Evolutionary conservation across 2,113 vertebrate genomes (phyloP).

Genomic region (Athene cunicularia): DNA sequence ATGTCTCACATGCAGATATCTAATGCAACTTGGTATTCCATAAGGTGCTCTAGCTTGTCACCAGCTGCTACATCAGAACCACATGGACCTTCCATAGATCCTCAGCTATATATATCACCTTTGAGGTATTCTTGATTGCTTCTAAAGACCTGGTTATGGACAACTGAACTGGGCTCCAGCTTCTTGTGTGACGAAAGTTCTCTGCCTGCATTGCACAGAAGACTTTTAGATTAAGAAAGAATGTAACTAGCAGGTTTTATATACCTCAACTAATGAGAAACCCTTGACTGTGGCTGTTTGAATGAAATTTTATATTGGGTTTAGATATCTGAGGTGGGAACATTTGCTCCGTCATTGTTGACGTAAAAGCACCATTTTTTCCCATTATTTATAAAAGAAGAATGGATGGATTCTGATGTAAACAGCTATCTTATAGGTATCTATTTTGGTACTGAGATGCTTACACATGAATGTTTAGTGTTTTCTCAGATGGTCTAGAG

Average conservation of each 20-base stretch:
- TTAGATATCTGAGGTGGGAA: neutral
- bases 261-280: neutral
- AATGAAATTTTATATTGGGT: neutral
- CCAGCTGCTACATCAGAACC: neutral
- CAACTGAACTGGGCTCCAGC: neutral
- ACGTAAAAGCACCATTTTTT: neutral
- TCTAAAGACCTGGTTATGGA: neutral
- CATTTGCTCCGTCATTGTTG: neutral
- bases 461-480: neutral
- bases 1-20: neutral
- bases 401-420: neutral
- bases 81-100: neutral
- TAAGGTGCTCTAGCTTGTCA: neutral
- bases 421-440: neutral
- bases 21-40: neutral
- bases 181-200: neutral
- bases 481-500: neutral
- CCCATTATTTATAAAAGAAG: neutral
- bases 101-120: neutral
- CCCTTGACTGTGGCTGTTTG: neutral
- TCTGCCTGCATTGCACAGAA: neutral
- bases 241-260: neutral
- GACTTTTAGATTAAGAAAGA: neutral
- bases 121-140: neutral
- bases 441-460: neutral